Evolutionary conservation across 2,888 invertebrate genomes (phyloP).

Genomic region (Hemistola chrysoprasaria): DNA sequence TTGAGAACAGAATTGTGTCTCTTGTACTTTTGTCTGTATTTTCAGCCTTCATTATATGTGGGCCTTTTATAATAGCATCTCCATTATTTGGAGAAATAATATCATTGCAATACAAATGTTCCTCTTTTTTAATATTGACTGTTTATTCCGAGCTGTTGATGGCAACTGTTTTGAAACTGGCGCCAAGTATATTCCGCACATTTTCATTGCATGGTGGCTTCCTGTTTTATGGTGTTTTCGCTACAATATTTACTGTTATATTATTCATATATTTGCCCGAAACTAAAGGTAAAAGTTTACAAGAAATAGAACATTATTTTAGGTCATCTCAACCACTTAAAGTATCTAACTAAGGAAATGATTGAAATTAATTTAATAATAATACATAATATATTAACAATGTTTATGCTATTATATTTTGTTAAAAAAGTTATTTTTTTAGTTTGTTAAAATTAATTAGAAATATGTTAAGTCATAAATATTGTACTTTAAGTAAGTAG

Average conservation of each 20-base stretch:
- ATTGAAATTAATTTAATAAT: too few relatives aligned
- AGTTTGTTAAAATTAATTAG: too few relatives aligned
- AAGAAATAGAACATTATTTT: constrained; percentile 32
- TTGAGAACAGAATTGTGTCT: neutral
- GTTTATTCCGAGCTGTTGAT: constrained; percentile 21
- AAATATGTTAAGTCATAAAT: too few relatives aligned
- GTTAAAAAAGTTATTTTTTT: too few relatives aligned
- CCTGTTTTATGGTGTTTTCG: constrained; percentile 31
- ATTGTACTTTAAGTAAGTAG: too few relatives aligned
- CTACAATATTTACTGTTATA: constrained; percentile 28
- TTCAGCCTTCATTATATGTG: constrained; percentile 33
- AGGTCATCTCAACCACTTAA: neutral
- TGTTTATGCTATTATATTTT: too few relatives aligned
- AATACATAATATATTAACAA: too few relatives aligned
- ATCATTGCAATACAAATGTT: constrained; percentile 29
- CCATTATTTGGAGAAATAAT: constrained; percentile 34
- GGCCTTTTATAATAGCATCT: constrained; percentile 35
- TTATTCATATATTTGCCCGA: constrained; percentile 38
- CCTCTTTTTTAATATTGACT: constrained; percentile 25
- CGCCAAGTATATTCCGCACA: constrained; percentile 29
- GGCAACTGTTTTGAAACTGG: constrained; percentile 29
- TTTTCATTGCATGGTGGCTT: constrained; percentile 35
- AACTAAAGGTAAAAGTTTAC: constrained; percentile 38
- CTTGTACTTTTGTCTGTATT: constrained; percentile 16
- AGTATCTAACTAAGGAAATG: too few relatives aligned